These are phyloP conservation scores for Neodiprion lecontei DNA, from an alignment of 1,140 invertebrate genomes.

Conservation along the genomic window DNA sequence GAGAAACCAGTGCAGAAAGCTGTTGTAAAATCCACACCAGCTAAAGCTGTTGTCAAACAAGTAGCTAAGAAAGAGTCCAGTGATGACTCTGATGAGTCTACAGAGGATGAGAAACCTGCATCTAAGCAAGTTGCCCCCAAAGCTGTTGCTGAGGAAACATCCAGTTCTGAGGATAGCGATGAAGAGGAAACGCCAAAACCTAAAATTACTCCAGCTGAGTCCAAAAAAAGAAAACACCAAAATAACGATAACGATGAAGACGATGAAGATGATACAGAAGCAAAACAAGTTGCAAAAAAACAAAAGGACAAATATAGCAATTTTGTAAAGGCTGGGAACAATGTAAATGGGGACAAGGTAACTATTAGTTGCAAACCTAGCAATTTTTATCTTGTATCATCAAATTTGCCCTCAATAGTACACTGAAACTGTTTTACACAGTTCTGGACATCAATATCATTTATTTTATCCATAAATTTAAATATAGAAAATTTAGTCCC, in stretches of 20 bases:
- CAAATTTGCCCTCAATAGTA: not conserved
- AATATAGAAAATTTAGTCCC: not conserved
- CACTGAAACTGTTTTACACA: constrained; percentile 19
- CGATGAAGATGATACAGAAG: constrained; percentile 44
- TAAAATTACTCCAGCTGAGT: constrained; percentile 29
- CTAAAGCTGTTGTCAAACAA: constrained; percentile 24
- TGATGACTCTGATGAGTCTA: constrained; percentile 37
- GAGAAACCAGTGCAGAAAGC: constrained; percentile 25
- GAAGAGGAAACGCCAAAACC: constrained; percentile 36
- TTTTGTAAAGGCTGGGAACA: constrained; percentile 63
- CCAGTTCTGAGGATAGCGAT: constrained; percentile 45
- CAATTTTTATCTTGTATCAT: not conserved
- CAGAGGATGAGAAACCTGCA: constrained; percentile 26
- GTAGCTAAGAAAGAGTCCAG: constrained; percentile 37
- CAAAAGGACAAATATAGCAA: constrained; percentile 63
- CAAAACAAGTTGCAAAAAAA: constrained; percentile 46
- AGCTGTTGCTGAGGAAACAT: constrained; percentile 39
- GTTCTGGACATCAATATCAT: constrained; percentile 14
- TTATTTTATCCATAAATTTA: constrained; percentile 18
- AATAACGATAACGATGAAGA: constrained; percentile 47
- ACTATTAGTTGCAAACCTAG: constrained; percentile 19
- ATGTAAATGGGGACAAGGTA: constrained; percentile 59
- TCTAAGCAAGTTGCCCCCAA: constrained; percentile 26
- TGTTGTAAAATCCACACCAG: constrained; percentile 25
- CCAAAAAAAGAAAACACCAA: constrained; percentile 50